Base-by-base conservation (phyloP, 2,888 invertebrate genomes). In the Tetropium fuscum region DNA sequence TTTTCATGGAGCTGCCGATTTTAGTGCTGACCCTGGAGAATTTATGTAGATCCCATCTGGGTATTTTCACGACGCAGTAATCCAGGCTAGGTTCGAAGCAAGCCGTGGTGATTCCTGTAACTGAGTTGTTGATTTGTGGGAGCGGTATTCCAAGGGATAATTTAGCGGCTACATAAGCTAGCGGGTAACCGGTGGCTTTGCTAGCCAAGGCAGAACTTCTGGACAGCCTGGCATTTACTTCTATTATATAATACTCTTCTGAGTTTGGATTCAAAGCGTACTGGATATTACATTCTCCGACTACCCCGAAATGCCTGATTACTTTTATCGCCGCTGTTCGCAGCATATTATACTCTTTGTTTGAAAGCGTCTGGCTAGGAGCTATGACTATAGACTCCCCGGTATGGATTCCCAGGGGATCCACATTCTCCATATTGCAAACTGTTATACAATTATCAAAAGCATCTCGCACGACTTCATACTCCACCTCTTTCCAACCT, bases 391-490 rank as follows among this genome's bases (percentile, higher is more conserved):
- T 97, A 0, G 97, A 97, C 83, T 98, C 98, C 11, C 98, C 98
- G 0, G 98, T 98, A 73, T 99, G 98, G 63, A 99, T 98, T 22
- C 98, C 99, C 38, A 99, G 84, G 0, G 99, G 99, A 85, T 99
- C 99, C 0, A 99, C 91, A 82, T 99, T 99, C 83, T 99, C 99
- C 99, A 99, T 99, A 80, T 99, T 99, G 81, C 99, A 99, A 1
- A 98, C 97, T 0, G 98, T 98, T 56, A 99, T 96, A 77, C 99
- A 99, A 79, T 99, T 99, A 80, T 99, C 97, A 77, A 87, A 98
- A 1, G 96, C 95, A 84, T 99, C 99, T 59, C 99, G 85, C 0
- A 99, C 97, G 0, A 99, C 98, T 84, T 99, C 99, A 82, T 99
- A 99, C 78, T 99, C 99, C 0, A 99, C 76, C 86, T 99, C 98